Conservation (phyloP, 2,113 vertebrate genomes). For the Herpailurus yagouaroundi region DNA sequence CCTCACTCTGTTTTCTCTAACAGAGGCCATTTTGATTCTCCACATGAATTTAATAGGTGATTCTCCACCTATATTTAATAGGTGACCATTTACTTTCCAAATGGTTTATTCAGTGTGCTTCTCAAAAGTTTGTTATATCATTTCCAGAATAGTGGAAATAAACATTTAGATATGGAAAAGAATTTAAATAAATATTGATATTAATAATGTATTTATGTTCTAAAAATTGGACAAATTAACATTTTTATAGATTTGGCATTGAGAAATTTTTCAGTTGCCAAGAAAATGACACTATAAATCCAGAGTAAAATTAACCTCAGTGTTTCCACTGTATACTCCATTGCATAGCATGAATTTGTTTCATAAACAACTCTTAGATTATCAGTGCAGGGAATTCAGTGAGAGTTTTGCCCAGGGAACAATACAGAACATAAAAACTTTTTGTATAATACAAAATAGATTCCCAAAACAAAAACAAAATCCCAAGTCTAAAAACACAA, state of each 20-base stretch:
- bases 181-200: slow-evolving; percentile 27
- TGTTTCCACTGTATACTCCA: neutral
- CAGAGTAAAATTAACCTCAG: neutral
- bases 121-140: neutral
- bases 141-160: neutral
- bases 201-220: slow-evolving; percentile 52
- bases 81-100: neutral
- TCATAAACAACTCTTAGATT: neutral
- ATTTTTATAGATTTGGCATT: slow-evolving; percentile 52
- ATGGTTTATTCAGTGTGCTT: neutral
- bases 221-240: slow-evolving; percentile 26
- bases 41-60: neutral
- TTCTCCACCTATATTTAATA: neutral
- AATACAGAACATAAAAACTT: neutral
- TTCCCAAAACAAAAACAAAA: neutral
- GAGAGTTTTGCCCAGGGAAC: neutral
- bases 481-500: neutral
- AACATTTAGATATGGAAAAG: neutral
- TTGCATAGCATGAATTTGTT: slow-evolving; percentile 34
- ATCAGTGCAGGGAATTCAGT: slow-evolving; percentile 1
- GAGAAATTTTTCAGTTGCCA: slow-evolving; percentile 41
- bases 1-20: neutral
- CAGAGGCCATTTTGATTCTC: neutral
- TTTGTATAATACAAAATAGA: neutral
- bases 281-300: neutral